Conservation (phyloP, 2,797 vertebrate species). For the Graptemys geographica region DNA sequence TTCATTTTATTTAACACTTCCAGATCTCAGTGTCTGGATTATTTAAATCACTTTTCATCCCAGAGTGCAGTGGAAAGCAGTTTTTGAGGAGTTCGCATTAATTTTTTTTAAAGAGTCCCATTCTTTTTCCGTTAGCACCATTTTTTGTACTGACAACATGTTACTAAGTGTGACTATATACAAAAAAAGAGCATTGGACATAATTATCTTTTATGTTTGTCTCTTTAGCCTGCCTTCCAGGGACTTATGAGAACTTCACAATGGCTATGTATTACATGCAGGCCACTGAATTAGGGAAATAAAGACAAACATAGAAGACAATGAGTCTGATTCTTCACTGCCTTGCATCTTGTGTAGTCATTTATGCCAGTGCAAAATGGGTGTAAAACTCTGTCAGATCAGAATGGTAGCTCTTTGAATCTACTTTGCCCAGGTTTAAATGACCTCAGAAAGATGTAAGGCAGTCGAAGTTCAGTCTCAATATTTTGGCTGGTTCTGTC, state of each 20-base stretch:
- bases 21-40: background rate
- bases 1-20: background rate
- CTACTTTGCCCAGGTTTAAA: background rate
- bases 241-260: background rate
- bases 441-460: background rate
- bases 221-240: background rate
- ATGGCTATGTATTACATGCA: background rate
- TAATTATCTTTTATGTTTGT: background rate
- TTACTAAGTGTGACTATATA: background rate
- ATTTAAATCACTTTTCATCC: background rate
- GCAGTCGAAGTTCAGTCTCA: background rate
- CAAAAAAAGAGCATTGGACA: background rate
- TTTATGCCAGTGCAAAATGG: background rate
- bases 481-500: background rate
- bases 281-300: background rate
- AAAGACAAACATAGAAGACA: background rate
- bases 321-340: background rate
- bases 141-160: background rate
- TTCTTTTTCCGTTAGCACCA: accelerated
- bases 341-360: background rate
- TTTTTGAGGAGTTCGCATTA: background rate
- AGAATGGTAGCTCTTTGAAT: background rate
- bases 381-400: background rate
- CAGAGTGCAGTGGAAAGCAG: background rate
- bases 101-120: background rate